These are phyloP conservation scores for Alethe castanea DNA, from an alignment of 2,113 vertebrate genomes.

Conservation along the genomic window DNA sequence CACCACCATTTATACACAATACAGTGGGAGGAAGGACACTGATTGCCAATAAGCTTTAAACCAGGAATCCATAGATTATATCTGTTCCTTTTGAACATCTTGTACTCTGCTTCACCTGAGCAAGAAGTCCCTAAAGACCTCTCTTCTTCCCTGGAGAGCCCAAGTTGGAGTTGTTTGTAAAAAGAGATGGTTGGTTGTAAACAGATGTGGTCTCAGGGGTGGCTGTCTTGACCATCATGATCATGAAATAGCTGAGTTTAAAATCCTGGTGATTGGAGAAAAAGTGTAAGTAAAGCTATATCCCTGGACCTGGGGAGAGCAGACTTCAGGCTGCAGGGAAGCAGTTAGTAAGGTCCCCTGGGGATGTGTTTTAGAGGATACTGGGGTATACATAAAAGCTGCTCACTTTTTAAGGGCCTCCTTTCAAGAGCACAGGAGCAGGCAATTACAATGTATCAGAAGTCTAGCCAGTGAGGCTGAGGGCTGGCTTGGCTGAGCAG, in stretches of 20 bases:
- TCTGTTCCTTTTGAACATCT: background rate
- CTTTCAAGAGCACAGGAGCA: background rate
- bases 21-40: background rate
- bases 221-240: background rate
- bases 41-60: background rate
- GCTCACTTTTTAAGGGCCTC: background rate
- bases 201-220: rapidly evolving
- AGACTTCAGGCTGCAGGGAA: background rate
- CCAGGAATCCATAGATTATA: background rate
- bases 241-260: background rate
- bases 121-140: background rate
- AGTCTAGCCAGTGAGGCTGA: background rate
- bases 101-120: background rate
- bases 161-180: background rate
- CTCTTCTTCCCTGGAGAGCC: background rate
- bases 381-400: background rate
- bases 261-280: background rate
- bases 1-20: background rate
- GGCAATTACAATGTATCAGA: background rate
- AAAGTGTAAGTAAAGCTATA: background rate
- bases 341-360: background rate
- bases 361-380: background rate
- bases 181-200: background rate
- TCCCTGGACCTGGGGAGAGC: background rate
- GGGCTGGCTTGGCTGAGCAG: background rate